phyloP scores from a whole-genome alignment of 1,140 invertebrate species.

The Drosophila equinoxialis region DNA sequence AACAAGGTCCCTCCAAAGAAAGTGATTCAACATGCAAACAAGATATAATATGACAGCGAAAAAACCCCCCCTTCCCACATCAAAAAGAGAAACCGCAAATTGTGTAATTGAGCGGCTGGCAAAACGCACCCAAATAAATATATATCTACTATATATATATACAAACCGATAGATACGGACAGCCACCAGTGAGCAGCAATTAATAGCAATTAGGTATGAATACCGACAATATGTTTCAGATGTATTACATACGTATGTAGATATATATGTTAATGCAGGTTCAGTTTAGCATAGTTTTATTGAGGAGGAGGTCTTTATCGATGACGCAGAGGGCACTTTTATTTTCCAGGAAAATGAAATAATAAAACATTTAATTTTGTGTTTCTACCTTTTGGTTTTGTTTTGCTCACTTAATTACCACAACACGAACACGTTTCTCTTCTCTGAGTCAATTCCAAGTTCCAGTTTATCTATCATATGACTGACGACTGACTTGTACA shows the following conservation, averaged over 20 bases:
- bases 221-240: slow-evolving; percentile 22
- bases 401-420: slow-evolving; percentile 21
- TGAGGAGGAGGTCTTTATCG: slow-evolving; percentile 8
- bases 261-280: slow-evolving; percentile 16
- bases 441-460: slow-evolving; percentile 26
- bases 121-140: slow-evolving; percentile 52
- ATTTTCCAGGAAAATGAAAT: not conserved
- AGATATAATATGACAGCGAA: slow-evolving; percentile 13
- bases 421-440: slow-evolving; percentile 1
- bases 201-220: slow-evolving; percentile 50
- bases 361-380: slow-evolving; percentile 1
- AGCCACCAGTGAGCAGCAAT: slow-evolving; percentile 27
- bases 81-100: slow-evolving; percentile 52
- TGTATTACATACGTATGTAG: slow-evolving; percentile 7
- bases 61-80: not conserved
- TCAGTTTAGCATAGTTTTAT: slow-evolving; percentile 19
- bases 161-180: slow-evolving; percentile 5
- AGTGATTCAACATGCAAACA: slow-evolving; percentile 15
- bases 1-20: slow-evolving; percentile 1
- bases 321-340: slow-evolving; percentile 32
- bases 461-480: slow-evolving; percentile 7
- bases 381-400: not conserved
- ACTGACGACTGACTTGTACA: slow-evolving; percentile 17
- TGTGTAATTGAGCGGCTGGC: slow-evolving; percentile 61
- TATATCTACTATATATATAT: slow-evolving; percentile 31